Evolutionary conservation across 1,140 invertebrate genomes (phyloP), one percentile per base, ranked within the genome.

Genomic region (Aphelenchoides avenae): DNA sequence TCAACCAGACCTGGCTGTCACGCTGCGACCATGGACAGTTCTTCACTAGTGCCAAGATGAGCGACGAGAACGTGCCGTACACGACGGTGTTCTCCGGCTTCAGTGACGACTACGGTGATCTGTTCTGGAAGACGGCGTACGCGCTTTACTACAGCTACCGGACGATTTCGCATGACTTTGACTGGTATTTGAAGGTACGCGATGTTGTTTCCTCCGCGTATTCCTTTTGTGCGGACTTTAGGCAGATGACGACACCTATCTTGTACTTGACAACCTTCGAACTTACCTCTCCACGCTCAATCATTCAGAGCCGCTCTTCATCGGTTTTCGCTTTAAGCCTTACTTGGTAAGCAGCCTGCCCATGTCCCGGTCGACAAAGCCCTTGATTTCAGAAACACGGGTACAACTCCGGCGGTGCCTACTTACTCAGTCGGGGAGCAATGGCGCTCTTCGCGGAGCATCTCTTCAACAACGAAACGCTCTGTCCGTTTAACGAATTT

Each of bases 71-170:
- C 1, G 26, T 64, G 55, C 56, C 53, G 29, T 56, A 61, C 40
- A 31, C 27, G 24, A 70, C 73, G 5, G 58, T 83, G 26, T 74
- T 63, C 20, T 63, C 80, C 9, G 57, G 77, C 30, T 86, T 93
- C 0, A 79, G 83, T 6, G 91, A 95, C 77, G 90, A 89, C 1
- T 81, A 90, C 41, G 83, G 91, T 60, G 85, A 87, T 75, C 80
- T 95, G 7, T 94, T 90, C 87, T 87, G 85, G 22, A 95, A 95
- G 80, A 94, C 91, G 0, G 90, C 89, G 79, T 86, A 86, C 71
- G 90, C 89, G 0, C 93, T 92, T 77, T 84, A 86, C 72, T 79
- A 81, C 47, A 64, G 72, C 9, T 79, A 73, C 47, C 60, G 76
- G 13, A 46, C 77, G 39, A 67, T 74, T 54, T 69, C 70, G 2